A percentile compares a stretch with the other conserved stretches of the same genome.
Evolutionary conservation across 2,888 invertebrate genomes (phyloP).

Genomic region (Alentia gelatinosa): DNA sequence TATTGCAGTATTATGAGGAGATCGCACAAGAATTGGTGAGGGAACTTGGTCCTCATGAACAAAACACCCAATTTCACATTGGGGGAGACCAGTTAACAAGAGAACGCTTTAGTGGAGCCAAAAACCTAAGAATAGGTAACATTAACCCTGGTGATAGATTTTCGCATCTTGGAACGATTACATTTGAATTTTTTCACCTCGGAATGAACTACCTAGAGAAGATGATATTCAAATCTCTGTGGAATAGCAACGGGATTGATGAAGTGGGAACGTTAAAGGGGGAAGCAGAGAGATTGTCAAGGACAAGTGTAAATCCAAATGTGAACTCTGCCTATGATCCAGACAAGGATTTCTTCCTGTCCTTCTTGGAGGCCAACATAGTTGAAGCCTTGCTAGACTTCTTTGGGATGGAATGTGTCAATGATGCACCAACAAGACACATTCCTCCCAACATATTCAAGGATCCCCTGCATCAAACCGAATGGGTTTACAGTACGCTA

Average conservation of each 20-base stretch:
- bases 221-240: neutral
- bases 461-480: neutral
- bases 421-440: neutral
- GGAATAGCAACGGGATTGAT: neutral
- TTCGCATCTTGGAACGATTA: neutral
- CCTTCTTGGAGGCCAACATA: neutral
- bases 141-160: neutral
- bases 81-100: constrained; percentile 18
- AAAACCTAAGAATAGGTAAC: neutral
- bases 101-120: neutral
- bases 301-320: neutral
- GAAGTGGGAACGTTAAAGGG: neutral
- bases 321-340: neutral
- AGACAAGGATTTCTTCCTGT: neutral
- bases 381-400: constrained; percentile 20
- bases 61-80: neutral
- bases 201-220: constrained; percentile 1
- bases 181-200: constrained; percentile 27
- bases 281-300: neutral
- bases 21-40: neutral
- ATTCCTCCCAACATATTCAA: neutral
- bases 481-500: neutral
- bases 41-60: neutral
- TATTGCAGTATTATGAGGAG: neutral
- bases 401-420: constrained; percentile 36